Percentiles rank a stretch among this genome's conserved stretches.
These are phyloP conservation scores for Cantharis rufa DNA, from an alignment of 2,888 invertebrate species.

Conservation along the genomic window DNA sequence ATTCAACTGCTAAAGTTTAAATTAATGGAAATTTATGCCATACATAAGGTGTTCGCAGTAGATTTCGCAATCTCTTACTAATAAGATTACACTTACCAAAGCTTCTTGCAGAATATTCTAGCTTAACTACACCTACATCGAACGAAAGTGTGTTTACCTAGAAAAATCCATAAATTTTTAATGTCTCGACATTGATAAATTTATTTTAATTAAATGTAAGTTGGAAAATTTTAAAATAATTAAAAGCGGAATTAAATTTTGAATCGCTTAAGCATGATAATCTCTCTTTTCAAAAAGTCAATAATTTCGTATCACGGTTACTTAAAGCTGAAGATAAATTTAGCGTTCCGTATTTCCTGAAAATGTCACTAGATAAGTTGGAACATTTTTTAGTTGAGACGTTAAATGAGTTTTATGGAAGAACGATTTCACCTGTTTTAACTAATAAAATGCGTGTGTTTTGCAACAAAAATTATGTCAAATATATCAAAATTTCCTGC, in stretches of 20 bases:
- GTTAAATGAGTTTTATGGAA: conserved; percentile 1
- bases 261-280: not conserved
- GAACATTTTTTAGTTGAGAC: conserved; percentile 11
- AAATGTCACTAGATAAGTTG: conserved; percentile 15
- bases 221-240: not conserved
- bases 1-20: conserved; percentile 30
- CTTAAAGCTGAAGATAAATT: conserved; percentile 12
- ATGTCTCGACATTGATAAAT: not conserved
- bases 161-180: not conserved
- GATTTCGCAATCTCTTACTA: conserved; percentile 24
- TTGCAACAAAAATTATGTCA: not conserved
- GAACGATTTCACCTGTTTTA: conserved; percentile 4
- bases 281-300: conserved; percentile 2
- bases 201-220: not conserved
- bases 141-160: not conserved
- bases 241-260: not conserved
- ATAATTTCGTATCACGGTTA: conserved; percentile 4
- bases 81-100: conserved; percentile 28
- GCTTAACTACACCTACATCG: not conserved
- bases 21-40: conserved; percentile 32
- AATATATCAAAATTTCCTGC: not conserved
- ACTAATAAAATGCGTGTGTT: not conserved
- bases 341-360: conserved; percentile 7
- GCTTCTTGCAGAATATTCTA: conserved; percentile 8
- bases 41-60: conserved; percentile 28